A percentile compares a stretch with the other conserved stretches of the same genome.
Evolutionary conservation across 2,888 invertebrate species (phyloP).

Genomic region (Coremacera marginata): DNA sequence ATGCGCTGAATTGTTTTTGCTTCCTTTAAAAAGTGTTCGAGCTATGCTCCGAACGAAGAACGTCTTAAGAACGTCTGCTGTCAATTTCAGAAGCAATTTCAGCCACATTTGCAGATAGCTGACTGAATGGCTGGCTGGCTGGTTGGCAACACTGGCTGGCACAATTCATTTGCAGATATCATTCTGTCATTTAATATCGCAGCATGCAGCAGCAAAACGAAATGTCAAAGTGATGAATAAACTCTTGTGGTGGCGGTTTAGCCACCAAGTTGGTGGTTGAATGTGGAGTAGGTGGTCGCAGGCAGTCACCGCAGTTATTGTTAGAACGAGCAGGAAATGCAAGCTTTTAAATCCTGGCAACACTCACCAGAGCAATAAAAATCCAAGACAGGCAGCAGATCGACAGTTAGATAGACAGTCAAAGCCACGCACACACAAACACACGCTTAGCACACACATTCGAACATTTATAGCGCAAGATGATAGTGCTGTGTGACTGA

Average conservation of each 20-base stretch:
- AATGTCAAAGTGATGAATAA: conserved; percentile 26
- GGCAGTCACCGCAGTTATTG: conserved; percentile 23
- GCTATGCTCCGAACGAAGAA: conserved; percentile 48
- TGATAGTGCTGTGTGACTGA: conserved; percentile 38
- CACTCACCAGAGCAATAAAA: conserved; percentile 50
- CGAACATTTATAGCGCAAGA: conserved; percentile 17
- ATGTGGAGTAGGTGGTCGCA: conserved; percentile 32
- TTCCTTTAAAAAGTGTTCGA: conserved; percentile 57
- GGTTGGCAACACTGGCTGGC: conserved; percentile 6
- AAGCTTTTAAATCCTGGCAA: conserved; percentile 1
- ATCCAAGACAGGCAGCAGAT: conserved; percentile 23
- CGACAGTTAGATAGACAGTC: conserved; percentile 45
- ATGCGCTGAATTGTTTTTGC: conserved; percentile 50
- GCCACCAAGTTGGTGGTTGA: background rate
- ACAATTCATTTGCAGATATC: conserved; percentile 68
- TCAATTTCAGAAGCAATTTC: conserved; percentile 40
- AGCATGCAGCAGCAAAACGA: conserved; percentile 17
- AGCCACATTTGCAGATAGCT: conserved; percentile 2
- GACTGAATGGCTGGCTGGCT: background rate
- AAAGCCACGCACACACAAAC: conserved; percentile 44
- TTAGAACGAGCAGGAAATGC: conserved; percentile 1
- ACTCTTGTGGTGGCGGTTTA: background rate
- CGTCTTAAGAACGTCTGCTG: conserved; percentile 39
- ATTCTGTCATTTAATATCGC: conserved; percentile 65
- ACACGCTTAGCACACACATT: conserved; percentile 10